A percentile compares a stretch with the other conserved stretches of the same genome.
phyloP scores from a whole-genome alignment of 2,888 invertebrate species.

The Zootermopsis nevadensis region DNA sequence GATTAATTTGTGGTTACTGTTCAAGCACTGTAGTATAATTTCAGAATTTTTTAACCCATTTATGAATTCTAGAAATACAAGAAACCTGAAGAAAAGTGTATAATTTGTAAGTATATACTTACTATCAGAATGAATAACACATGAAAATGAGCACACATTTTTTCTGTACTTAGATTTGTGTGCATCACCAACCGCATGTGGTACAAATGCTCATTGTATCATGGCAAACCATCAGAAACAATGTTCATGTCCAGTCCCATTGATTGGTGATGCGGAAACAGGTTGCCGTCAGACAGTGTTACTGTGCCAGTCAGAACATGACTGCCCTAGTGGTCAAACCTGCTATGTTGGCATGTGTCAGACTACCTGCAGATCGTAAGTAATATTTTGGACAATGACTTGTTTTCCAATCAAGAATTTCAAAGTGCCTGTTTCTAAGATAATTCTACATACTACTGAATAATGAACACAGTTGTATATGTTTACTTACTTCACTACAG shows the following conservation, averaged over 20 bases:
- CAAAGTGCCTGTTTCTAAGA: too few species aligned
- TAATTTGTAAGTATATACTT: too few species aligned
- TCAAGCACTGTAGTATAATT: too few species aligned
- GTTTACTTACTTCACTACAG: too few species aligned
- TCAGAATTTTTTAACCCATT: too few species aligned
- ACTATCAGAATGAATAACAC: too few species aligned
- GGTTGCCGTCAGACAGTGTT: constrained; percentile 78
- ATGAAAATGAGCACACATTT: neutral
- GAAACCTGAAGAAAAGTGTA: too few species aligned
- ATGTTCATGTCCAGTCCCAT: constrained; percentile 78
- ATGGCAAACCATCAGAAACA: constrained; percentile 77
- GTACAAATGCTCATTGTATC: constrained; percentile 82
- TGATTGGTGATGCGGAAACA: constrained; percentile 79
- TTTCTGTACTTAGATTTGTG: constrained; percentile 71
- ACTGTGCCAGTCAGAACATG: constrained; percentile 72
- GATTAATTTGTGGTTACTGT: too few species aligned
- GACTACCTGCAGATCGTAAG: constrained; percentile 79
- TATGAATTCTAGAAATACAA: too few species aligned
- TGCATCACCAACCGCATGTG: constrained; percentile 80
- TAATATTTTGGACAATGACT: constrained; percentile 43
- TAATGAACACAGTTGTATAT: too few species aligned
- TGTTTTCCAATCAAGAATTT: too few species aligned
- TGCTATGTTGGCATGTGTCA: constrained; percentile 86
- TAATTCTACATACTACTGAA: too few species aligned
- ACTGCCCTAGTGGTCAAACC: constrained; percentile 77